Evolutionary conservation across 2,113 vertebrate species (phyloP).

Genomic region (Bombycilla garrulus): DNA sequence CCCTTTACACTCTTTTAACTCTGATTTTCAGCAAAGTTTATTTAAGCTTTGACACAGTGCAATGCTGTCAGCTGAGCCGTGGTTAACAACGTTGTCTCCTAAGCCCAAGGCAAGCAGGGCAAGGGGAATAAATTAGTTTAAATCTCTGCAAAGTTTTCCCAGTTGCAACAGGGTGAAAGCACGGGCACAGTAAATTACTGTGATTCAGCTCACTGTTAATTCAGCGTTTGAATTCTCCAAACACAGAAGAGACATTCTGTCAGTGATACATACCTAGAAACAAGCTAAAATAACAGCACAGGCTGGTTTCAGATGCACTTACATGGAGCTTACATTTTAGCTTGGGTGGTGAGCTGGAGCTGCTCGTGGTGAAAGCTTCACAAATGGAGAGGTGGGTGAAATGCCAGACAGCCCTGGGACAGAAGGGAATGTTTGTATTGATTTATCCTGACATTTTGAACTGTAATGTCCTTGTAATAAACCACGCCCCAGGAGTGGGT

Average conservation of each 20-base stretch:
- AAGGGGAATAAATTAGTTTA: neutral
- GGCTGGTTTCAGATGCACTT: neutral
- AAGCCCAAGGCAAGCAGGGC: neutral
- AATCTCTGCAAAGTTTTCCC: neutral
- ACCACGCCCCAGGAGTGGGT: neutral
- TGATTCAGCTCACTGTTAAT: neutral
- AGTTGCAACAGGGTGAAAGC: neutral
- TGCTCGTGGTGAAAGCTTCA: neutral
- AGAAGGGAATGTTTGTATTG: neutral
- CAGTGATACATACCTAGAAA: neutral
- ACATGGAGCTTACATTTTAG: neutral
- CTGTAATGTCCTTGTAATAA: neutral
- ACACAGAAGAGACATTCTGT: neutral
- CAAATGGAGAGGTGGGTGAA: neutral
- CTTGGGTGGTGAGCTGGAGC: neutral
- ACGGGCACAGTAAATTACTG: neutral
- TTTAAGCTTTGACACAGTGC: neutral
- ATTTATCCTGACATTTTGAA: conserved; percentile 5
- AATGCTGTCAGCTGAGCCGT: neutral
- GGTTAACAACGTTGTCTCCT: neutral
- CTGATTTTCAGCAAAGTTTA: neutral
- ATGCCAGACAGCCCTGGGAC: neutral
- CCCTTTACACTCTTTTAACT: neutral
- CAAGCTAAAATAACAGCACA: neutral
- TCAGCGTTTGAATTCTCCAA: neutral